Base-by-base conservation (phyloP, 2,797 vertebrate species). In the Clarias platycephalus region DNA sequence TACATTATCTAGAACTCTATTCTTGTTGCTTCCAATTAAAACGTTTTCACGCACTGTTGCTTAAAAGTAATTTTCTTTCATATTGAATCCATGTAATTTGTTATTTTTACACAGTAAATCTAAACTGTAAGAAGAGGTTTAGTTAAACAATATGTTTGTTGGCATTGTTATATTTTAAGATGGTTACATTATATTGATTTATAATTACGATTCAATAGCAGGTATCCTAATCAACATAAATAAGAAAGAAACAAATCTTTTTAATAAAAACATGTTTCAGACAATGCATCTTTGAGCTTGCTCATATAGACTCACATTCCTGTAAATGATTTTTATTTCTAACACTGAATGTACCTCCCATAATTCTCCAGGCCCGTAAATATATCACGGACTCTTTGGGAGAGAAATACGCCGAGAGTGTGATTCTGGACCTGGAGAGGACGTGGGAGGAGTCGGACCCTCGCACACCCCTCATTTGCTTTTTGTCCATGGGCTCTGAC, bases 401-500 rank as follows among this genome's bases (percentile, higher is more conserved):
- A 1, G 96, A 96, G 83, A 96, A 94, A 67, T 99, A 98, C 3
- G 90, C 92, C 0, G 98, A 99, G 89, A 96, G 96, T 31, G 93
- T 97, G 62, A 91, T 97, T 83, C 93, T 99, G 81, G 97, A 98
- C 90, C 92, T 99, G 91, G 97, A 98, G 91, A 96, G 94, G 91
- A 98, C 94, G 0, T 99, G 97, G 97, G 96, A 98, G 90, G 97
- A 99, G 90, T 97, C 97, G 1, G 96, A 97, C 86, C 94, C 96
- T 1, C 92, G 93, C 0, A 98, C 95, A 0, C 97, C 98, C 44
- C 96, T 99, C 85, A 96, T 98, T 90, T 98, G 98, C 90, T 97
- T 99, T 86, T 93, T 99, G 83, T 99, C 98, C 28, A 97, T 98
- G 97, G 97, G 97, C 81, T 98, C 98, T 0, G 98, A 99, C 91